phyloP scores from a whole-genome alignment of 2,888 invertebrate species.

The Mythimna vitellina region DNA sequence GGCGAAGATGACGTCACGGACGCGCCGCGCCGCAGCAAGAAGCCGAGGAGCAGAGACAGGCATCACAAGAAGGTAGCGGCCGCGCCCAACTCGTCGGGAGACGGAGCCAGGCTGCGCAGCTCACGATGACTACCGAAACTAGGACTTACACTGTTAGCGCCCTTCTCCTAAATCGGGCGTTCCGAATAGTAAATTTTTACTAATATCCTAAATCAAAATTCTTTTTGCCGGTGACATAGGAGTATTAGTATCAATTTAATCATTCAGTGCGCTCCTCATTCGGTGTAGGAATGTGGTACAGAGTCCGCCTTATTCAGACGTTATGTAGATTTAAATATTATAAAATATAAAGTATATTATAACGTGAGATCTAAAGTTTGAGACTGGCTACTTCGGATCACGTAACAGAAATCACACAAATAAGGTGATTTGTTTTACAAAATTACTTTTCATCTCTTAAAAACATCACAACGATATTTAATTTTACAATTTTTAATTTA shows the following conservation, averaged over 20 bases:
- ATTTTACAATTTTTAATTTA: slow-evolving; percentile 62
- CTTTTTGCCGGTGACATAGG: slow-evolving; percentile 19
- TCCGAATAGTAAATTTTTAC: slow-evolving; percentile 28
- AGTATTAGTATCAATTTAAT: slow-evolving; percentile 28
- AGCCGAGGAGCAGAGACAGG: slow-evolving; percentile 74
- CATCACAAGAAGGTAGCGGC: slow-evolving; percentile 75
- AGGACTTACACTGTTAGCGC: slow-evolving; percentile 25
- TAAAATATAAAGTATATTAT: slow-evolving; percentile 56
- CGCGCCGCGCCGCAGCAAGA: slow-evolving; percentile 75
- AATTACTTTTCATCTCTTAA: slow-evolving; percentile 47
- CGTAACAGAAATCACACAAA: slow-evolving; percentile 62
- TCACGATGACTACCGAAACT: slow-evolving; percentile 81
- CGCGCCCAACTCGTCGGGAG: slow-evolving; percentile 73
- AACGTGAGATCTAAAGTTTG: slow-evolving; percentile 58
- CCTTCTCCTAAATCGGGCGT: slow-evolving; percentile 19
- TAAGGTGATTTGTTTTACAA: slow-evolving; percentile 38
- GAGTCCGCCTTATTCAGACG: slow-evolving; percentile 66
- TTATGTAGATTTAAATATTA: slow-evolving; percentile 64
- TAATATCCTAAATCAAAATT: slow-evolving; percentile 15
- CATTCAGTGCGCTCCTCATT: slow-evolving; percentile 28
- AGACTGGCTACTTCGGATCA: slow-evolving; percentile 62
- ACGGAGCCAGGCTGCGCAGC: slow-evolving; percentile 87
- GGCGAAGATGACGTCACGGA: slow-evolving; percentile 57
- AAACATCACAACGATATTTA: slow-evolving; percentile 63
- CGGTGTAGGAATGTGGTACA: slow-evolving; percentile 55